phyloP scores from a whole-genome alignment of 2,113 vertebrate species.

The Coracopsis vasa region DNA sequence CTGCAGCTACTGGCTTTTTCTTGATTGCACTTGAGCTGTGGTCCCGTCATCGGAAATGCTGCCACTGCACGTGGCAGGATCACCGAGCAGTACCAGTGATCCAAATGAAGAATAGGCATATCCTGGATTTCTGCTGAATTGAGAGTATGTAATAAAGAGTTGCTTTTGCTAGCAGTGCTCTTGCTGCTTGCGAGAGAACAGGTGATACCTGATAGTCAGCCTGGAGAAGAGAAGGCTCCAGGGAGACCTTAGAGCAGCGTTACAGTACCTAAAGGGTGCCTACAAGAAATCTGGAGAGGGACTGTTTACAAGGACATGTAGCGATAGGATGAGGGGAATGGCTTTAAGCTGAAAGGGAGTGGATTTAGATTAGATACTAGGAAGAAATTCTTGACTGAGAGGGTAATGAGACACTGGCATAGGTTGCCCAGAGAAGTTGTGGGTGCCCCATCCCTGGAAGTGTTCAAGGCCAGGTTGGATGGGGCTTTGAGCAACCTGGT shows the following conservation, averaged over 20 bases:
- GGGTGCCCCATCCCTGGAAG: background rate
- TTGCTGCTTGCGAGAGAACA: background rate
- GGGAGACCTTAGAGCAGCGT: background rate
- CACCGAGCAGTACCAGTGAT: background rate
- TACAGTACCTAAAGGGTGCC: background rate
- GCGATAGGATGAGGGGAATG: background rate
- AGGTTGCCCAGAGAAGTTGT: background rate
- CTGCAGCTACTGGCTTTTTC: background rate
- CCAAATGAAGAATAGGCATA: background rate
- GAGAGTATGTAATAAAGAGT: background rate
- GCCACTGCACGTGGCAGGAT: accelerated
- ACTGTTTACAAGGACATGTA: background rate
- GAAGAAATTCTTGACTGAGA: background rate
- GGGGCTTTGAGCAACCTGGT: background rate
- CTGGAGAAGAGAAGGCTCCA: background rate
- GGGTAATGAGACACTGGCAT: background rate
- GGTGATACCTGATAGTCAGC: background rate
- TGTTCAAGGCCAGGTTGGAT: background rate
- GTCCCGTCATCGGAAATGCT: background rate
- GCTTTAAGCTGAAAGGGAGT: background rate
- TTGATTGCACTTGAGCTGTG: background rate
- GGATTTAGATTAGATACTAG: background rate
- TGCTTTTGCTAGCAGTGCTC: background rate
- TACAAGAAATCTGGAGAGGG: background rate
- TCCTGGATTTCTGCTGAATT: background rate